Percentiles rank a stretch among this genome's conserved stretches.
Evolutionary conservation across 1,140 invertebrate species (phyloP).

Genomic region (Pristionchus pacificus): DNA sequence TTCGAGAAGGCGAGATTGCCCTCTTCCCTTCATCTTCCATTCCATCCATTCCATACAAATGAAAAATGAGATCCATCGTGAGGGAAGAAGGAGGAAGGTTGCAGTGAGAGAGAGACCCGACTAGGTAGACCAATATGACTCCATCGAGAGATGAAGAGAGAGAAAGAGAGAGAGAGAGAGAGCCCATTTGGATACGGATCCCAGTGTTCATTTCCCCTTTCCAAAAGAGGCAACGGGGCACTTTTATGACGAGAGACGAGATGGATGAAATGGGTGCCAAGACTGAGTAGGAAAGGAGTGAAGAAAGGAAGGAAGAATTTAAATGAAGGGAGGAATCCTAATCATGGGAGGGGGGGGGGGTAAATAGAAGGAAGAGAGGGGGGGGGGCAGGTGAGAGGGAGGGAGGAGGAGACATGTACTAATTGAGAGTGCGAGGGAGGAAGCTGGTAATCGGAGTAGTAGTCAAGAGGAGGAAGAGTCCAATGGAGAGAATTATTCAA

Average conservation of each 20-base stretch:
- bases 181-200: not conserved
- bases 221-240: slow-evolving; percentile 10
- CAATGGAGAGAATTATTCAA: not conserved
- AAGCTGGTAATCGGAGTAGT: not conserved
- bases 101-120: no score
- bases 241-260: no score
- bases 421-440: slow-evolving; percentile 2
- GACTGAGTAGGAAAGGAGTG: no score
- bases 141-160: no score
- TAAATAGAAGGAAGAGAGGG: not conserved
- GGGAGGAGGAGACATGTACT: slow-evolving; percentile 12
- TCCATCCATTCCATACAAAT: slow-evolving; percentile 4
- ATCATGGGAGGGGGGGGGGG: slow-evolving; percentile 15
- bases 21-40: slow-evolving; percentile 6
- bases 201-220: not conserved
- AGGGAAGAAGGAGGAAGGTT: no score
- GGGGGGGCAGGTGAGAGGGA: slow-evolving; percentile 12
- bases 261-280: no score
- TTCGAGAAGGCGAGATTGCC: no score
- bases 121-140: no score
- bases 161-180: no score
- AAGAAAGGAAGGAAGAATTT: no score
- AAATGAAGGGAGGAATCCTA: no score
- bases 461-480: not conserved
- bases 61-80: no score